Base-by-base conservation (phyloP, 2,113 vertebrate species). In the Podocnemis expansa region DNA sequence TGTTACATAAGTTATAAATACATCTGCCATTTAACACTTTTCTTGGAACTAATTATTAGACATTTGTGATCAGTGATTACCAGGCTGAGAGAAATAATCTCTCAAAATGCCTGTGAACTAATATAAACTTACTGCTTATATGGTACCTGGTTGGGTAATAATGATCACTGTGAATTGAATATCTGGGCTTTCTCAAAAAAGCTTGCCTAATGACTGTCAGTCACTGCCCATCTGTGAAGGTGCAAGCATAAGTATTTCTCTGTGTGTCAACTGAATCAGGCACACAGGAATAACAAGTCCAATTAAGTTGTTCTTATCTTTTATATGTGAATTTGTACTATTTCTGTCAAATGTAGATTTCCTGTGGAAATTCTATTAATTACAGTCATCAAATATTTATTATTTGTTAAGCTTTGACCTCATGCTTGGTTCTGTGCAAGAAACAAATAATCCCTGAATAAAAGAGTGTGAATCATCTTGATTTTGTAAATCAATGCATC, bases 1-100 rank as follows among this genome's bases (percentile, higher is more conserved):
- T 76, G n/a, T 78, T 91, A 85, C 1, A 1, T 51, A 82, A 91
- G 13, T 86, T 89, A 94, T 82, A 94, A 95, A 92, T 79, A 91
- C 19, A 94, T 24, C 78, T 94, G 17, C 38, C 78, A 85, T 85
- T 86, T 95, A 92, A 82, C 54, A 96, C 56, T 22, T 84, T 95
- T 8, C 19, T 56, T 91, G 78, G 85, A 97, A 95, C 31, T 95
- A 96, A 91, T 63, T 75, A 87, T 70, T 84, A 90, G 55, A 52
- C 34, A 90, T 82, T 14, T 88, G 81, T 93, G 91, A 84, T 29
- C 27, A 91, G 17, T 94, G 63, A 58, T 14, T 41, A 51, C 10
- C 75, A 87, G 81, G 60, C 49, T 90, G 13, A 83, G 84, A 94
- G 82, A 55, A 52, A 70, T 58, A 21, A 73, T 93, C 58, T 84